These are phyloP conservation scores for Drosophila peninsularis DNA, from an alignment of 2,888 invertebrate genomes.

Conservation along the genomic window DNA sequence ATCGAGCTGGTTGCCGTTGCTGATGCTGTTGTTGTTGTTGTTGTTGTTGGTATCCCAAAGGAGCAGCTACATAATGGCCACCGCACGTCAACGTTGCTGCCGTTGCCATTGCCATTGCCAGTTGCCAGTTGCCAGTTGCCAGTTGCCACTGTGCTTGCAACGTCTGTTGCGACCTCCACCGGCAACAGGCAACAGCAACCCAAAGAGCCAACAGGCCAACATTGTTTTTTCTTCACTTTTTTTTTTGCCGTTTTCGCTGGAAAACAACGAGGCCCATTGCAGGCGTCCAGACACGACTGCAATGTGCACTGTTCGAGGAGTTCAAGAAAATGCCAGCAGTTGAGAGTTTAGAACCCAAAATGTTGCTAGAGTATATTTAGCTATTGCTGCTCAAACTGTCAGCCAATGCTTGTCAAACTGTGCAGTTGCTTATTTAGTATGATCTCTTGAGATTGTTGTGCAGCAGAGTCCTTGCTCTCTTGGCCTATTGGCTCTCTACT, in stretches of 20 bases:
- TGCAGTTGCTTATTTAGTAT: no score
- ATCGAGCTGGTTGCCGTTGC: conserved; percentile 55
- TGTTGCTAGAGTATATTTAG: no score
- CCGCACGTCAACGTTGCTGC: conserved; percentile 69
- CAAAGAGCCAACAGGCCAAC: conserved; percentile 40
- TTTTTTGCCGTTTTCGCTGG: conserved; percentile 71
- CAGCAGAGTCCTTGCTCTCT: no score
- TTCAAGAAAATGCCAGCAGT: no score
- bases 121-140: conserved; percentile 33
- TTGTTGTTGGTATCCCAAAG: conserved; percentile 66
- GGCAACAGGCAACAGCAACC: conserved; percentile 29
- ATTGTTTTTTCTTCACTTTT: conserved; percentile 62
- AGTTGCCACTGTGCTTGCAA: conserved; percentile 51
- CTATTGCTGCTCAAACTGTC: no score
- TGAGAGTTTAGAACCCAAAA: no score
- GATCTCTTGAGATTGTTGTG: no score
- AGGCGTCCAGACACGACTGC: background rate
- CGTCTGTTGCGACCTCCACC: conserved; percentile 37
- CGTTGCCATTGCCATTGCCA: conserved; percentile 24
- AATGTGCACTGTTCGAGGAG: background rate
- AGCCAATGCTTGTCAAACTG: no score
- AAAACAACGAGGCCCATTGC: conserved; percentile 34
- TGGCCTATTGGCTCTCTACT: no score
- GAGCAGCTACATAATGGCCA: conserved; percentile 78
- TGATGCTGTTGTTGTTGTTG: conserved; percentile 38